phyloP scores from a whole-genome alignment of 2,797 vertebrate species.

The Crenuchus spilurus region DNA sequence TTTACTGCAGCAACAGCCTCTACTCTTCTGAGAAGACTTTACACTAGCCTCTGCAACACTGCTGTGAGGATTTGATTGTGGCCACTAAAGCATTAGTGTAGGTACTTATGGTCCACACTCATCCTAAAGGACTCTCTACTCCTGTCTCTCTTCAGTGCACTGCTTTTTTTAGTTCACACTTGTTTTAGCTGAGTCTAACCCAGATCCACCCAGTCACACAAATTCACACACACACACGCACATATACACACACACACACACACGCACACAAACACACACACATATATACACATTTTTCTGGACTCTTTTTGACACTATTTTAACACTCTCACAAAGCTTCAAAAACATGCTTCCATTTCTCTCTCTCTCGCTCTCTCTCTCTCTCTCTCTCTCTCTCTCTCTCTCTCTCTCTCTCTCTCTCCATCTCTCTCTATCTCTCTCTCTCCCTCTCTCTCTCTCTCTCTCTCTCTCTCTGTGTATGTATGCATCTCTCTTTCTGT shows the following conservation, averaged over 20 bases:
- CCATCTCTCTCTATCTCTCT: background rate
- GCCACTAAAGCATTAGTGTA: too few relatives aligned
- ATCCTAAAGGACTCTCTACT: too few relatives aligned
- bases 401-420: conserved; percentile 3
- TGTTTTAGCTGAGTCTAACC: background rate
- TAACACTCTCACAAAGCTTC: background rate
- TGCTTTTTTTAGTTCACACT: background rate
- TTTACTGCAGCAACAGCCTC: too few relatives aligned
- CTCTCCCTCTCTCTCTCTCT: conserved; percentile 19
- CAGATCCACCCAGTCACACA: too few relatives aligned
- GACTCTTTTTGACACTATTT: background rate
- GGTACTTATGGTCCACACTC: too few relatives aligned
- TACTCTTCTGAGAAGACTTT: too few relatives aligned
- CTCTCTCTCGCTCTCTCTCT: conserved; percentile 13
- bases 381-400: conserved; percentile 14
- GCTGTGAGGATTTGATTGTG: too few relatives aligned
- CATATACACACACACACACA: background rate
- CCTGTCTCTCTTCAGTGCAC: background rate
- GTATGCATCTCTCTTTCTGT: conserved; percentile 33
- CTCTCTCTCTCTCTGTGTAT: conserved; percentile 36
- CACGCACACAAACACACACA: background rate
- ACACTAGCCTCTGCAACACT: too few relatives aligned
- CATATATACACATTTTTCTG: background rate
- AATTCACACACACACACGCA: background rate
- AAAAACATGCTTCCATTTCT: background rate